Evolutionary conservation across 2,888 invertebrate species (phyloP), one percentile per base, ranked within the genome.

Genomic region (Eupelmus urozonus): DNA sequence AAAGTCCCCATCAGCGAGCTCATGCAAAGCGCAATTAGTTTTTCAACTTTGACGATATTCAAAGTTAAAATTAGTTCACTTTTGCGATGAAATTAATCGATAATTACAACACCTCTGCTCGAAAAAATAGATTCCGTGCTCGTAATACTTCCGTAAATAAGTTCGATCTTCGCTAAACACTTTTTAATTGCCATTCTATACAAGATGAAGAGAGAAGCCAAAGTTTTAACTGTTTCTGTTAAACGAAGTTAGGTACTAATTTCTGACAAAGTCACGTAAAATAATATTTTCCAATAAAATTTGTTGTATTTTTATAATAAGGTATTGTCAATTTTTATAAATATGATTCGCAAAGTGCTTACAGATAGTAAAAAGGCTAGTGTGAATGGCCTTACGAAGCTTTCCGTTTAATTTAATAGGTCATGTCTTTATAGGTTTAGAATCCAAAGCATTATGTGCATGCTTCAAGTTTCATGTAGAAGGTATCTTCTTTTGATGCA

Each of bases 21-120:
- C 23, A 13, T 34, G 53, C 20, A 34, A 40, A 51, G 29, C 45
- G 27, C 23, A 62, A 71, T 72, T 63, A 72, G 51, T 72, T 53
- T 67, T 72, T 72, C 25, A 72, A 72, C 72, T 63, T 53, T 34
- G n/a, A 53, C 25, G 40, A 3, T 5, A 53, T 42, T 42, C 27
- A 23, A 63, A 72, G 53, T 72, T 72, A 72, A 72, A 72, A 72
- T 72, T 62, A 63, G 62, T 63, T 63, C 13, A 23, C n/a, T 23
- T 51, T 59, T 40, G 25, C 20, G 9, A 25, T 51, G 51, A 42
- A 59, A 13, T 53, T 62, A 72, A 72, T 72, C 63, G 27, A 63
- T 72, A 27, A 60, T 16, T 59, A 70, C 55, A 57, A 25, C 34
- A 20, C 18, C 20, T 18, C 27, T 27, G 9, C 55, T 40, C 13